phyloP scores from a whole-genome alignment of 2,888 invertebrate species.

The Fragum fragum region DNA sequence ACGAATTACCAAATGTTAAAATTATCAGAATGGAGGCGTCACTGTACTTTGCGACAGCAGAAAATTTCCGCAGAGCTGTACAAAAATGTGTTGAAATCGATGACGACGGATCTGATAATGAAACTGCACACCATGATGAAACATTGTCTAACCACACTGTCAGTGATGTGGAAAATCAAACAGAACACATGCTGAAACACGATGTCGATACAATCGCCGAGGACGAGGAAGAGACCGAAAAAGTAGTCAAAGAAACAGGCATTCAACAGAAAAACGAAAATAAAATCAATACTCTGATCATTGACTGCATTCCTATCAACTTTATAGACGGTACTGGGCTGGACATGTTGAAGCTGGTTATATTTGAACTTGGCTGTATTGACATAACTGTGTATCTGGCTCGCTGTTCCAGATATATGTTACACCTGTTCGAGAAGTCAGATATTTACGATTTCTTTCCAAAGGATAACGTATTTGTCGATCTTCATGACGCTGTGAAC shows the following conservation, averaged over 20 bases:
- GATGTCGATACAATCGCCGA: slow-evolving; percentile 34
- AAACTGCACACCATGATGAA: slow-evolving; percentile 11
- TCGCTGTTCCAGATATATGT: slow-evolving; percentile 68
- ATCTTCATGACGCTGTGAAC: slow-evolving; percentile 72
- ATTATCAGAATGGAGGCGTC: slow-evolving; percentile 84
- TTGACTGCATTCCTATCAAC: slow-evolving; percentile 82
- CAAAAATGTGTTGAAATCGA: slow-evolving; percentile 76
- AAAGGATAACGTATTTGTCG: slow-evolving; percentile 67
- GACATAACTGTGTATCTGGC: slow-evolving; percentile 75
- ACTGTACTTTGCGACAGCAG: slow-evolving; percentile 84
- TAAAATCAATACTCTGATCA: slow-evolving; percentile 61
- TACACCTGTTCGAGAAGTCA: slow-evolving; percentile 69
- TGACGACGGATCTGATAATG: slow-evolving; percentile 10
- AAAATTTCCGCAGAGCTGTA: slow-evolving; percentile 80
- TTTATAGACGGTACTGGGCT: slow-evolving; percentile 82
- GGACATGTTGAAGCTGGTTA: slow-evolving; percentile 73
- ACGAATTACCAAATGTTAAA: slow-evolving; percentile 76
- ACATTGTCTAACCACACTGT: not conserved
- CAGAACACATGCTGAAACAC: slow-evolving; percentile 6
- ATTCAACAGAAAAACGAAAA: slow-evolving; percentile 22
- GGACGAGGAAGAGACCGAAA: slow-evolving; percentile 47
- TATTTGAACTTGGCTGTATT: slow-evolving; percentile 64
- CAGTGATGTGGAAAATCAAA: slow-evolving; percentile 10
- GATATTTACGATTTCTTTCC: slow-evolving; percentile 70
- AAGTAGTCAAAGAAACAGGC: slow-evolving; percentile 21